Percentiles rank a stretch among this genome's conserved stretches.
Conservation (phyloP, 1,140 invertebrate genomes). For the Cotesia chilonis region DNA sequence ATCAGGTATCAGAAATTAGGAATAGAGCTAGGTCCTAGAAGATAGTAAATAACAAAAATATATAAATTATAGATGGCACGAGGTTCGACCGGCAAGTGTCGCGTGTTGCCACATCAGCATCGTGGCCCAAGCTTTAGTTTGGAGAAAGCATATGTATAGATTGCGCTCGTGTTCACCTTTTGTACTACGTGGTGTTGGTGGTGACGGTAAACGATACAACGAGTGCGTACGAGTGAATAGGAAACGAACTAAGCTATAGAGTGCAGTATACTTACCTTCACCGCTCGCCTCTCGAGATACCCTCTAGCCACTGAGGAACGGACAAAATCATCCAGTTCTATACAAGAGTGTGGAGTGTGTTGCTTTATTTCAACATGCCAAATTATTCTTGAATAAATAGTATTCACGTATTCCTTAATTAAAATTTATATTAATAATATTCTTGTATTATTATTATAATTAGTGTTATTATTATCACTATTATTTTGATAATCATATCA, state of each 20-base stretch:
- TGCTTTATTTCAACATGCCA: slow-evolving; percentile 47
- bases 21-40: slow-evolving; percentile 6
- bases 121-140: slow-evolving; percentile 50
- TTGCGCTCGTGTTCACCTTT: slow-evolving; percentile 51
- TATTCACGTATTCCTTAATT: too few species aligned
- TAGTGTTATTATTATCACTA: too few species aligned
- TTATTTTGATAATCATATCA: too few species aligned
- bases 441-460: too few species aligned
- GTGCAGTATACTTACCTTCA: too few species aligned
- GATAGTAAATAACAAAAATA: background rate
- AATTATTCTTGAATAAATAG: slow-evolving; percentile 45
- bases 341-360: background rate
- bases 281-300: too few species aligned
- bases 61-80: slow-evolving; percentile 45
- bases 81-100: slow-evolving; percentile 48
- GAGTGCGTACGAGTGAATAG: too few species aligned
- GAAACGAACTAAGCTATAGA: too few species aligned
- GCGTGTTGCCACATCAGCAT: slow-evolving; percentile 64
- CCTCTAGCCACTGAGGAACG: too few species aligned
- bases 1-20: background rate
- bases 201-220: slow-evolving; percentile 35
- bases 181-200: slow-evolving; percentile 48
- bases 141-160: slow-evolving; percentile 53
- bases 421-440: too few species aligned
- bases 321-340: slow-evolving; percentile 17